These are phyloP conservation scores for Mesoligia furuncula DNA, from an alignment of 2,888 invertebrate genomes.

Conservation along the genomic window DNA sequence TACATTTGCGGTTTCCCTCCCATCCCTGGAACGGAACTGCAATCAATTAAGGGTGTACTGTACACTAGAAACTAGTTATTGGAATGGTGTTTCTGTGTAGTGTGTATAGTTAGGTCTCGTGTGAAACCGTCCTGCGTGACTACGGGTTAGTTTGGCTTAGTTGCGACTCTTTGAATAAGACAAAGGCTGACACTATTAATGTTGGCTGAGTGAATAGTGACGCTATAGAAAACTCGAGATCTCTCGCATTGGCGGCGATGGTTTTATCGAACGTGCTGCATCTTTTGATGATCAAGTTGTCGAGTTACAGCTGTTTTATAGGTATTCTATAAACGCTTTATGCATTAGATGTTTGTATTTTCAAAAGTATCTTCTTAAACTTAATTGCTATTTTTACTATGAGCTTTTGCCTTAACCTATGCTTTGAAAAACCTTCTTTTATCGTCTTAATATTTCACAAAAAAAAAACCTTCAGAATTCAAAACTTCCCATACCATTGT, in stretches of 20 bases:
- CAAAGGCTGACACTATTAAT: conserved; percentile 63
- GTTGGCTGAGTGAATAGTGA: conserved; percentile 61
- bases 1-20: conserved; percentile 62
- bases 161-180: conserved; percentile 68
- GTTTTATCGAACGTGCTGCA: conserved; percentile 36
- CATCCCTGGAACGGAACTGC: conserved; percentile 50
- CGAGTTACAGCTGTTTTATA: conserved; percentile 11
- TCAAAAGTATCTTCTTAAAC: neutral
- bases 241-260: conserved; percentile 37
- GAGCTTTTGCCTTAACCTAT: neutral
- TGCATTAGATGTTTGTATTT: conserved; percentile 15
- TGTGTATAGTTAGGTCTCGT: conserved; percentile 55
- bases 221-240: conserved; percentile 49
- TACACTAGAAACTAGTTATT: conserved; percentile 66
- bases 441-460: neutral
- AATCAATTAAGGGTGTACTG: conserved; percentile 73
- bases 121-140: conserved; percentile 56
- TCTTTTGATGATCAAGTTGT: conserved; percentile 31
- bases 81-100: conserved; percentile 61
- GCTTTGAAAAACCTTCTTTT: neutral
- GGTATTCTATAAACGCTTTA: neutral
- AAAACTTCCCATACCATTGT: conserved; percentile 16
- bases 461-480: neutral
- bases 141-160: conserved; percentile 67
- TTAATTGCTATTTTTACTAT: conserved; percentile 7